Evolutionary conservation across 2,888 invertebrate species (phyloP).

Genomic region (Miltochrista miniata): DNA sequence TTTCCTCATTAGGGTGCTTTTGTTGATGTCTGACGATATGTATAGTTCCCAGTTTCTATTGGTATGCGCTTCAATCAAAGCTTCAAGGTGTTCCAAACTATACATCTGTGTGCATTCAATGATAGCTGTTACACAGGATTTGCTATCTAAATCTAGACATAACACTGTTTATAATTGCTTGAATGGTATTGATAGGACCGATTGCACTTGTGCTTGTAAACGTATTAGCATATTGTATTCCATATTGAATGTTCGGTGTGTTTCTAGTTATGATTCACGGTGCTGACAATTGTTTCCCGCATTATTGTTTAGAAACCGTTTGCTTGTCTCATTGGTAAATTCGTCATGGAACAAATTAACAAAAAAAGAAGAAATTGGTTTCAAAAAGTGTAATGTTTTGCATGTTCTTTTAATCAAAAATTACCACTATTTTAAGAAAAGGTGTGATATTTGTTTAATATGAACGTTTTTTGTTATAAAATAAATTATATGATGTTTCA

Average conservation of each 20-base stretch:
- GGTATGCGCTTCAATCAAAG: conserved; percentile 63
- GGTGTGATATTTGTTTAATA: too few relatives aligned
- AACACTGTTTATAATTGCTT: conserved; percentile 21
- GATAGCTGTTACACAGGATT: conserved; percentile 20
- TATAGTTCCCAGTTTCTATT: conserved; percentile 40
- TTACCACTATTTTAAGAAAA: too few relatives aligned
- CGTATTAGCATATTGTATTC: conserved; percentile 44
- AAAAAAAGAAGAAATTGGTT: not conserved
- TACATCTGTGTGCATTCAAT: conserved; percentile 32
- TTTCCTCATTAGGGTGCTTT: conserved; percentile 78
- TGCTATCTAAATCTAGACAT: conserved; percentile 20
- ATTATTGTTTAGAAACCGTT: conserved; percentile 17
- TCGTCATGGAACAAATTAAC: too few relatives aligned
- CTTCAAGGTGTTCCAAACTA: conserved; percentile 49
- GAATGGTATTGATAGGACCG: conserved; percentile 22
- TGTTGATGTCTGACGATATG: conserved; percentile 55
- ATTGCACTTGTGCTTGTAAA: conserved; percentile 40
- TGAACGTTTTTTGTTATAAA: too few relatives aligned
- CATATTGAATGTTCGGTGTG: conserved; percentile 30
- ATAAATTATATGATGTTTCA: too few relatives aligned
- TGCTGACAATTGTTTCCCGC: conserved; percentile 33
- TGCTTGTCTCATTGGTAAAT: too few relatives aligned
- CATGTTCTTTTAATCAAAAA: too few relatives aligned
- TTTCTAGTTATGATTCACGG: conserved; percentile 35
- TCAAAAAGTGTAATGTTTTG: not conserved